Conservation (phyloP, 1,140 invertebrate genomes). For the Linepithema humile region DNA sequence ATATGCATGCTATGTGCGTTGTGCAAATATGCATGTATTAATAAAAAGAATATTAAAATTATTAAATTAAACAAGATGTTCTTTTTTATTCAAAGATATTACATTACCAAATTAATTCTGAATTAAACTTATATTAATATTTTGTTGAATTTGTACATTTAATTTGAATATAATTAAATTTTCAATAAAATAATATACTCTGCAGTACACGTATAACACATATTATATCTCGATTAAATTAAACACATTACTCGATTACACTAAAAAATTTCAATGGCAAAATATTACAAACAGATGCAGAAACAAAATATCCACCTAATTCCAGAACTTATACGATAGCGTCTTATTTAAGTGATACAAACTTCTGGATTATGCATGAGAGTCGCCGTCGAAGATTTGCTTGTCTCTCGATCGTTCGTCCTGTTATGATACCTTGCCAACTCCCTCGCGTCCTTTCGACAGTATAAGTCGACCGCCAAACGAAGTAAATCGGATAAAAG, state of each 20-base stretch:
- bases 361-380: constrained; percentile 57
- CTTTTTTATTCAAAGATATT: not conserved
- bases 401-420: not conserved
- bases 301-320: constrained; percentile 23
- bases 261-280: not conserved
- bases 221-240: not conserved
- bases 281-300: not conserved
- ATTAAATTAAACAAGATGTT: not conserved
- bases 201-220: not conserved
- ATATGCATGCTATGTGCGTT: too few relatives aligned
- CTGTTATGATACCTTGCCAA: not conserved
- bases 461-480: constrained; percentile 17
- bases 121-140: not conserved
- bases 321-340: not conserved
- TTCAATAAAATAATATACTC: too few relatives aligned
- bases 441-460: not conserved
- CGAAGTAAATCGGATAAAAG: not conserved
- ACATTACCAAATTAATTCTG: constrained; percentile 3
- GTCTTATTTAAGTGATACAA: constrained; percentile 27
- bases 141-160: not conserved
- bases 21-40: not conserved
- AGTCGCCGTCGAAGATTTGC: constrained; percentile 23
- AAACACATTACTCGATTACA: not conserved
- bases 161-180: not conserved
- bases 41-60: not conserved